These are phyloP conservation scores for Cyrtorhinus lividipennis DNA, from an alignment of 1,140 invertebrate species.

Conservation along the genomic window DNA sequence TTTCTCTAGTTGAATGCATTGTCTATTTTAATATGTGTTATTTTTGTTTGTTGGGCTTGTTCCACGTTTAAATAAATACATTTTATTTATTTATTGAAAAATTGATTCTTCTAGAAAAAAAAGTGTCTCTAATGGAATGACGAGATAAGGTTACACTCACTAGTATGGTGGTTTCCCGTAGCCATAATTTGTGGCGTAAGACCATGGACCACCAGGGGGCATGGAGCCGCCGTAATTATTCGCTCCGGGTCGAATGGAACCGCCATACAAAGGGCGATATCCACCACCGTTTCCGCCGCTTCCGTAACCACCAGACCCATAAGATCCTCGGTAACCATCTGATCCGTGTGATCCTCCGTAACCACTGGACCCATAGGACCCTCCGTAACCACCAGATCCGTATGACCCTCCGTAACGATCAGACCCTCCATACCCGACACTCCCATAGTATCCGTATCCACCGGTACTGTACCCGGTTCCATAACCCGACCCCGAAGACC, in stretches of 20 bases:
- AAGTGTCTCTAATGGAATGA: background rate
- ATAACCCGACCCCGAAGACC: background rate
- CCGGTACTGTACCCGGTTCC: background rate
- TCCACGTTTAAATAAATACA: no score
- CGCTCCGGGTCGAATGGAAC: background rate
- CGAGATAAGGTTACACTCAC: background rate
- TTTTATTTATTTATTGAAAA: no score
- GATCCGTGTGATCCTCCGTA: background rate
- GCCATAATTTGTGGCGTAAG: background rate
- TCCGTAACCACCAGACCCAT: background rate
- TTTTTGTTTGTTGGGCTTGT: no score
- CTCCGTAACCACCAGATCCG: background rate
- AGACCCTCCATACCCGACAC: background rate
- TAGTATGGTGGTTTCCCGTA: background rate
- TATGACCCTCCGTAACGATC: background rate
- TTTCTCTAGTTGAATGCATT: no score
- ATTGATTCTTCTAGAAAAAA: background rate
- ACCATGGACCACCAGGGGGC: background rate
- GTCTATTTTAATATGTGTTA: no score
- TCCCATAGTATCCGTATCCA: background rate
- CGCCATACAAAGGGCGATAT: background rate
- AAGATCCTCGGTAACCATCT: background rate
- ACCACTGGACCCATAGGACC: background rate
- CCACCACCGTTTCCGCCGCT: background rate
- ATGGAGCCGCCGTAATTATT: background rate